Base-by-base conservation (phyloP, 1,140 invertebrate species). In the Sinella curviseta region DNA sequence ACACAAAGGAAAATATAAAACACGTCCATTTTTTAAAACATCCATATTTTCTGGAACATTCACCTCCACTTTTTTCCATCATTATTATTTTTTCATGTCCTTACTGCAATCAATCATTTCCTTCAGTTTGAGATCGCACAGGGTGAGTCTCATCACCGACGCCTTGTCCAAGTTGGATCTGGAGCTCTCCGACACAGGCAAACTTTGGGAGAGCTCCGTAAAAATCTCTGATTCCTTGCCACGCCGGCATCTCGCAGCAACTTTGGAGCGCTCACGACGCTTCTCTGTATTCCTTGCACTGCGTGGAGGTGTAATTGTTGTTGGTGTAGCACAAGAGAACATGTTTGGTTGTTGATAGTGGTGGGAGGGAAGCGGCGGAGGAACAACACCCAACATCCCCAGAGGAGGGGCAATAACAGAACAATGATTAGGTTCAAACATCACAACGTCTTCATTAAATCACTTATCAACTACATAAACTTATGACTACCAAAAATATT, bases 181-280 rank as follows among this genome's bases (percentile, higher is more conserved):
- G 76, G 95, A 92, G 34, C 85, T 87, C 65, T 90, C 87, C 14
- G 93, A 89, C 16, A 98, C 87, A 0, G 97, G 97, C 80, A 99
- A 88, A 2, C 92, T 91, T 57, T 91, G 90, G 0, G 93, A 93
- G 79, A 99, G 89, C 84, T 97, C 94, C 39, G 91, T 91, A 86
- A 98, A 98, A 82, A 98, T 95, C 87, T 97, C 95, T 78, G 96
- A 96, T 88, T 98, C 97, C 85, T 93, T 94, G 80, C 95, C 95
- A 54, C 97, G 91, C 35, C 97, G 91, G 85, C 92, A 96, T 84
- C 96, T 89, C 0, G 97, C 97, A 1, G 97, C 97, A 88, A 98
- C 95, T 70, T 96, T 91, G 0, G 96, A 98, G 85, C 97, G 97
- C 87, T 98, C 97, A 87, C 98, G 97, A n/a, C 96, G 90, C 84